A percentile compares a stretch with the other conserved stretches of the same genome.
phyloP scores from a whole-genome alignment of 2,113 vertebrate species.

The Lasiurus borealis region DNA sequence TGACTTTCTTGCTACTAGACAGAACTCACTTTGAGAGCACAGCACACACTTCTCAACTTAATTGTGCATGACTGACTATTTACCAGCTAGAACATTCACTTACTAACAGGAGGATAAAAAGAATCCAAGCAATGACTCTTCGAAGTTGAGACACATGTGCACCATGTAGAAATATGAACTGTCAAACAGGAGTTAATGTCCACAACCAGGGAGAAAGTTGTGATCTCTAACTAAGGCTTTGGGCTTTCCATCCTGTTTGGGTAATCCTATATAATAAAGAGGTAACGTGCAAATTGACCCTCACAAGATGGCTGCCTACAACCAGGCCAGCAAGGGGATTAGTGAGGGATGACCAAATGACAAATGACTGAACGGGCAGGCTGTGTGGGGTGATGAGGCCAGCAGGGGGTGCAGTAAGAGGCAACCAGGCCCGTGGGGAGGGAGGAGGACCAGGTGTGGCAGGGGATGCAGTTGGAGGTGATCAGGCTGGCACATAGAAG shows the following conservation, averaged over 20 bases:
- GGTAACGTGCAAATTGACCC: too few relatives aligned
- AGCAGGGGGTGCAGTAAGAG: too few relatives aligned
- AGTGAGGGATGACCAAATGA: too few relatives aligned
- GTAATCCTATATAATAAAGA: too few relatives aligned
- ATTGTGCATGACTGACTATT: not conserved
- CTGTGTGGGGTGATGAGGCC: too few relatives aligned
- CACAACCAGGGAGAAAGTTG: not conserved
- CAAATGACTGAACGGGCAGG: too few relatives aligned
- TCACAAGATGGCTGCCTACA: too few relatives aligned
- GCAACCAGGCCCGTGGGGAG: too few relatives aligned
- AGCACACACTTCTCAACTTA: not conserved
- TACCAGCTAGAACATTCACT: not conserved
- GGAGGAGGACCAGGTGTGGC: too few relatives aligned
- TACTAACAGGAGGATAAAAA: not conserved
- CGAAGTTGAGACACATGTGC: not conserved
- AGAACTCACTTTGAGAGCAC: slow-evolving; percentile 27
- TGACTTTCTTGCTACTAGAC: not conserved
- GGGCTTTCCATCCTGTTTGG: not conserved
- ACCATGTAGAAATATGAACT: not conserved
- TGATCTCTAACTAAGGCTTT: not conserved
- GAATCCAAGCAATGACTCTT: not conserved
- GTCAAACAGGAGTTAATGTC: not conserved
- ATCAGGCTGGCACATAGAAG: too few relatives aligned
- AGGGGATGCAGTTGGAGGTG: too few relatives aligned
- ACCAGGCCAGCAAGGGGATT: too few relatives aligned